These are phyloP conservation scores for Achlya flavicornis DNA, from an alignment of 2,888 invertebrate species.

Conservation along the genomic window DNA sequence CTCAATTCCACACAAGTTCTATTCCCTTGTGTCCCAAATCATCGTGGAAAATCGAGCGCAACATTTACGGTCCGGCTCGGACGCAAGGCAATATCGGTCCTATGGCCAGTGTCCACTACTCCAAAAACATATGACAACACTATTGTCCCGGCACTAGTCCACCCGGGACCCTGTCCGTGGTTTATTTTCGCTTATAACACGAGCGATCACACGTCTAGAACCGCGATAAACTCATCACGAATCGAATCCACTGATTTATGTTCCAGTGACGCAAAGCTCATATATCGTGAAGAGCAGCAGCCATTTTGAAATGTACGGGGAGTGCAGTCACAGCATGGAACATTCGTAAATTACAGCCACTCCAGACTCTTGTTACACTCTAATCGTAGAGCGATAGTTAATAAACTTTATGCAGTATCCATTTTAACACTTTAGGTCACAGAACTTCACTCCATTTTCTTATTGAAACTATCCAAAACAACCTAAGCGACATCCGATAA, in stretches of 20 bases:
- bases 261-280: conserved; percentile 85
- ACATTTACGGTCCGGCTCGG: conserved; percentile 77
- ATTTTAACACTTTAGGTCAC: conserved; percentile 76
- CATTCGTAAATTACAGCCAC: conserved; percentile 76
- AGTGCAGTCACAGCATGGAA: conserved; percentile 84
- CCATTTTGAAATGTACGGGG: conserved; percentile 85
- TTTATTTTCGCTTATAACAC: conserved; percentile 69
- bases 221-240: conserved; percentile 68
- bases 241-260: conserved; percentile 78
- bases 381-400: conserved; percentile 56
- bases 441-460: conserved; percentile 78
- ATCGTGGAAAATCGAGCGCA: conserved; percentile 79
- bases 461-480: conserved; percentile 83
- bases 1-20: conserved; percentile 79
- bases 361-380: conserved; percentile 58
- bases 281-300: conserved; percentile 84
- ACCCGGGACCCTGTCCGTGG: conserved; percentile 61
- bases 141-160: conserved; percentile 65
- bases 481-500: conserved; percentile 84
- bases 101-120: conserved; percentile 80
- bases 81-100: conserved; percentile 81
- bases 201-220: conserved; percentile 68
- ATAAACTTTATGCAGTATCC: conserved; percentile 73
- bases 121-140: conserved; percentile 83
- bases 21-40: conserved; percentile 76